Evolutionary conservation across 2,113 vertebrate genomes (phyloP).

Genomic region (Mirza zaza): DNA sequence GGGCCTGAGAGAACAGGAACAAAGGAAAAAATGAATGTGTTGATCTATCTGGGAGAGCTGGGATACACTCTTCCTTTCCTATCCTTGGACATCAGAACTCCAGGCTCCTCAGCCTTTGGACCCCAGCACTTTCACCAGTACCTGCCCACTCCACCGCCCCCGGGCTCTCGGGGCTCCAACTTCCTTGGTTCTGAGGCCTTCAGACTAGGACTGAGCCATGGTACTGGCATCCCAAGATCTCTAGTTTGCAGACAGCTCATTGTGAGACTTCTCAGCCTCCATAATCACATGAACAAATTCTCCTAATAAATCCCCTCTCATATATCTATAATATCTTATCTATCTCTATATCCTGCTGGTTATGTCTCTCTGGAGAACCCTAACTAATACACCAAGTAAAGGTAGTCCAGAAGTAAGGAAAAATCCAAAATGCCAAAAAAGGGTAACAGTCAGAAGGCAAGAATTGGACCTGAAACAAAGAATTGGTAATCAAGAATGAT

Average conservation of each 20-base stretch:
- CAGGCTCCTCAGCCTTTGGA: not conserved
- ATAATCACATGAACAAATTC: not conserved
- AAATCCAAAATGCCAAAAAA: not conserved
- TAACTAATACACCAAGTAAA: not conserved
- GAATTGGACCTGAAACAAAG: not conserved
- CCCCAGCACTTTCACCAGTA: not conserved
- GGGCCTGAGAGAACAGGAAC: not conserved
- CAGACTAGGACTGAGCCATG: not conserved
- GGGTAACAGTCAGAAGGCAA: not conserved
- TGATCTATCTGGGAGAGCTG: not conserved
- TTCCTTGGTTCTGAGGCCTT: not conserved
- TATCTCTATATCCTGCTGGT: not conserved
- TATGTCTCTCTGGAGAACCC: not conserved
- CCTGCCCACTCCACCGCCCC: not conserved
- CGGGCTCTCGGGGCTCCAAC: not conserved
- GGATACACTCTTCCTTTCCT: not conserved
- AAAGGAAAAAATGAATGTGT: not conserved
- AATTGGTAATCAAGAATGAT: not conserved
- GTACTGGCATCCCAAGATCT: not conserved
- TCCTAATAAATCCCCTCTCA: not conserved
- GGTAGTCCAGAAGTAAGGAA: not conserved
- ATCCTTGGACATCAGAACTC: not conserved
- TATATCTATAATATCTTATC: too few relatives aligned
- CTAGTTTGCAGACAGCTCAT: not conserved
- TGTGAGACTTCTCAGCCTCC: not conserved